A percentile compares a stretch with the other conserved stretches of the same genome.
These are phyloP conservation scores for Oxytorus armatus DNA, from an alignment of 2,888 invertebrate species.

Conservation along the genomic window DNA sequence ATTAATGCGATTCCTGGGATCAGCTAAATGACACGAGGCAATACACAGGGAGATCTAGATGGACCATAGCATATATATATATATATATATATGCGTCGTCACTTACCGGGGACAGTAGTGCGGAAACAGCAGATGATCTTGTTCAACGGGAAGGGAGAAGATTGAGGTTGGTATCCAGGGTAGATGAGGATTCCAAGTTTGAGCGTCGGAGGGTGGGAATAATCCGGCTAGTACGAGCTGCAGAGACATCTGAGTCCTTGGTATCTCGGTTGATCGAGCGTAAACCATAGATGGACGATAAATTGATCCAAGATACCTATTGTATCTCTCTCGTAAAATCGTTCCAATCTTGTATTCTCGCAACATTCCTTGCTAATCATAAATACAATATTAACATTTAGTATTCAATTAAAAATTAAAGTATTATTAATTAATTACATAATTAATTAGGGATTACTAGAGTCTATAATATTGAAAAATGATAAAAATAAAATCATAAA, in stretches of 20 bases:
- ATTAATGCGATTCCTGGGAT: slow-evolving; percentile 5
- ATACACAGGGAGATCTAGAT: not conserved
- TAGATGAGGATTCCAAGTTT: slow-evolving; percentile 83
- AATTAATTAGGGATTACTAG: too few species aligned
- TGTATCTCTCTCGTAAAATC: slow-evolving; percentile 79
- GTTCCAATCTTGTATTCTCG: slow-evolving; percentile 81
- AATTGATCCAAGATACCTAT: slow-evolving; percentile 77
- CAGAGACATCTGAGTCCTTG: slow-evolving; percentile 86
- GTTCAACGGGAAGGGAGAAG: slow-evolving; percentile 83
- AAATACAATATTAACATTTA: not conserved
- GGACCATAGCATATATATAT: not conserved
- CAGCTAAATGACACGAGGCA: not conserved
- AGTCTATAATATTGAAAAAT: too few species aligned
- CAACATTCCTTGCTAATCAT: slow-evolving; percentile 77
- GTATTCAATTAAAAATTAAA: too few species aligned
- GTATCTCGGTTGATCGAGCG: slow-evolving; percentile 84
- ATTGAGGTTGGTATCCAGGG: slow-evolving; percentile 86
- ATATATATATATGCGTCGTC: not conserved
- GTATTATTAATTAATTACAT: too few species aligned
- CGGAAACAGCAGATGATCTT: slow-evolving; percentile 81
- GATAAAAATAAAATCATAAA: too few species aligned
- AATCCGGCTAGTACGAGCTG: slow-evolving; percentile 85
- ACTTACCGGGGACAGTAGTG: slow-evolving; percentile 78
- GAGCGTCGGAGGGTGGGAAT: slow-evolving; percentile 83
- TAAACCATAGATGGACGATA: slow-evolving; percentile 79